phyloP scores from a whole-genome alignment of 2,888 invertebrate species.

The Phymatocera aterrima region DNA sequence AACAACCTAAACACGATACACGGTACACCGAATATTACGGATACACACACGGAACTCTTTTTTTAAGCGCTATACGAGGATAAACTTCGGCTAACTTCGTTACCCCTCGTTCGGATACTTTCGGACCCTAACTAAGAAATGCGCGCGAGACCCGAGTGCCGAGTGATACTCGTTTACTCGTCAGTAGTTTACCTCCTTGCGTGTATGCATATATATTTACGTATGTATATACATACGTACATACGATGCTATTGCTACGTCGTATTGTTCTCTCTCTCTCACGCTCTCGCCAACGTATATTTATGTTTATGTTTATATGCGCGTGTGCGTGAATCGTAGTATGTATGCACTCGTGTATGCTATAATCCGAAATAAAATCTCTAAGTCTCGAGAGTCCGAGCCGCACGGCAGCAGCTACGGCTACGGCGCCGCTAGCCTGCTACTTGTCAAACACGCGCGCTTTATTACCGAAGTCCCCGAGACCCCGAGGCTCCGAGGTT shows the following conservation, averaged over 20 bases:
- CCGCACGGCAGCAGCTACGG: slow-evolving; percentile 13
- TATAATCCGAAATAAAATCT: neutral
- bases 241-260: neutral
- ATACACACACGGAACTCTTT: slow-evolving; percentile 28
- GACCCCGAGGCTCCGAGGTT: too few species aligned
- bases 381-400: slow-evolving; percentile 10
- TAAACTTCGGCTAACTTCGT: slow-evolving; percentile 32
- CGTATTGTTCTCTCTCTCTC: neutral
- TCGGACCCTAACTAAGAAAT: slow-evolving; percentile 42
- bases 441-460: slow-evolving; percentile 44
- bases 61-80: slow-evolving; percentile 23
- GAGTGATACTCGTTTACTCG: neutral
- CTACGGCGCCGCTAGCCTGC: slow-evolving; percentile 25
- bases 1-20: slow-evolving; percentile 13
- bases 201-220: neutral
- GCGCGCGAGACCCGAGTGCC: slow-evolving; percentile 42
- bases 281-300: neutral
- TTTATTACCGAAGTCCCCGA: slow-evolving; percentile 35
- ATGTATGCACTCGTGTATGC: neutral
- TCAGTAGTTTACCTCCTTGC: neutral
- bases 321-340: too few species aligned
- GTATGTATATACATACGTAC: slow-evolving; percentile 1
- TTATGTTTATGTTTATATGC: neutral
- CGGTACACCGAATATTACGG: too few species aligned
- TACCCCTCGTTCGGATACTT: slow-evolving; percentile 23